Evolutionary conservation across 2,113 vertebrate genomes (phyloP), one percentile per base, ranked within the genome.

Genomic region (Arenaria interpres): DNA sequence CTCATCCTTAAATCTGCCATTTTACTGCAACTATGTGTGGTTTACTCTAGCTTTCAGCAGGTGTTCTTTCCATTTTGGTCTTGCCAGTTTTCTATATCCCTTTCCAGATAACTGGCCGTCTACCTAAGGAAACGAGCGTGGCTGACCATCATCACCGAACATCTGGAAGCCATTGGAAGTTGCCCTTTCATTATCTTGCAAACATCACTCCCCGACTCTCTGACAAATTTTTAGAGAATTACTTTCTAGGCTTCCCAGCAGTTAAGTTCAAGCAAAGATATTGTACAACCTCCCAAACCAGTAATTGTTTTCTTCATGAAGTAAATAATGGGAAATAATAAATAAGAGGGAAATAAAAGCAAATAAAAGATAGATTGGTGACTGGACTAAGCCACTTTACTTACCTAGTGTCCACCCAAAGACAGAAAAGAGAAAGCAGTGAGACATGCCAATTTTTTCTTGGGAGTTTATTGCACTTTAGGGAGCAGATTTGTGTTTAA

Each of bases 81-180:
- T 80, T 83, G 50, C 19, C 32, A 45, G 22, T 90, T 77, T 69
- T 88, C 45, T 48, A 0, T 39, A 48, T 64, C 32, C 7, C 45
- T 63, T 87, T 90, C 74, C 50, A 43, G 72, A 76, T 73, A 92
- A 92, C 59, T 92, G 14, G 27, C 45, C 69, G 6, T 73, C 46
- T 63, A 25, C 50, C 50, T 89, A 46, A 78, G 46, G 54, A 86
- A 81, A 9, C 57, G 22, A 76, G 21, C 27, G 69, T 51, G 43
- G 68, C 67, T 90, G 74, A 64, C 35, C 51, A 37, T 67, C 51
- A 37, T 67, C 19, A 10, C 28, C 23, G 68, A 76, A 69, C 86
- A 92, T 76, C 79, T 92, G 88, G 83, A 90, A 94, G 50, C n/a
- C 50, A 51, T 88, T 50, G 88, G 53, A 60, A 80, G 32, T 73